Percentiles rank a stretch among this genome's conserved stretches.
Evolutionary conservation across 2,797 vertebrate genomes (phyloP).

Genomic region (Acrossocheilus fasciatus): DNA sequence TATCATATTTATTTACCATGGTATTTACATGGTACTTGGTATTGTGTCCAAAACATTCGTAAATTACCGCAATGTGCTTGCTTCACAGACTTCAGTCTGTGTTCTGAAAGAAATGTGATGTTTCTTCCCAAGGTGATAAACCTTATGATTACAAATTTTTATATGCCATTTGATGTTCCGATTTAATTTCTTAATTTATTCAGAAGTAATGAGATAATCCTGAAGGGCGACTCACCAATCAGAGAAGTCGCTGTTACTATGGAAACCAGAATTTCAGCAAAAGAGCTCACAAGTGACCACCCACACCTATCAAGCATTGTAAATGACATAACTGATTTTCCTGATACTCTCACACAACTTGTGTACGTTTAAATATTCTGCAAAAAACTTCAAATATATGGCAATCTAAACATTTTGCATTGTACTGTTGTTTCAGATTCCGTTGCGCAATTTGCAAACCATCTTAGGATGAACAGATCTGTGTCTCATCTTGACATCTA

Average conservation of each 20-base stretch:
- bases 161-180: slow-evolving; percentile 23
- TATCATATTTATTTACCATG: neutral
- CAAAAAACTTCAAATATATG: neutral
- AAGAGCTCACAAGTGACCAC: neutral
- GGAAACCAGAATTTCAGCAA: slow-evolving; percentile 14
- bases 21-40: neutral
- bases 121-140: slow-evolving; percentile 12
- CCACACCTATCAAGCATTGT: neutral
- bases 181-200: slow-evolving; percentile 20
- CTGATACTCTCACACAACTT: neutral
- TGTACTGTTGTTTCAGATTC: neutral
- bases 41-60: neutral
- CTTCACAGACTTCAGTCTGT: neutral
- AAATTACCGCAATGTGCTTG: neutral
- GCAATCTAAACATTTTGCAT: neutral
- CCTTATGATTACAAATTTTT: slow-evolving; percentile 11
- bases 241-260: neutral
- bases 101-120: neutral
- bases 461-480: neutral
- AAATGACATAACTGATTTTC: slow-evolving; percentile 2
- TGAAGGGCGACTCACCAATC: slow-evolving; percentile 16
- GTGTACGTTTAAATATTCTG: neutral
- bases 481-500: too few relatives aligned
- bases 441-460: neutral
- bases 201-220: slow-evolving; percentile 24